These are phyloP conservation scores for Phymorhynchus buccinoides DNA, from an alignment of 1,140 invertebrate genomes.

Conservation along the genomic window DNA sequence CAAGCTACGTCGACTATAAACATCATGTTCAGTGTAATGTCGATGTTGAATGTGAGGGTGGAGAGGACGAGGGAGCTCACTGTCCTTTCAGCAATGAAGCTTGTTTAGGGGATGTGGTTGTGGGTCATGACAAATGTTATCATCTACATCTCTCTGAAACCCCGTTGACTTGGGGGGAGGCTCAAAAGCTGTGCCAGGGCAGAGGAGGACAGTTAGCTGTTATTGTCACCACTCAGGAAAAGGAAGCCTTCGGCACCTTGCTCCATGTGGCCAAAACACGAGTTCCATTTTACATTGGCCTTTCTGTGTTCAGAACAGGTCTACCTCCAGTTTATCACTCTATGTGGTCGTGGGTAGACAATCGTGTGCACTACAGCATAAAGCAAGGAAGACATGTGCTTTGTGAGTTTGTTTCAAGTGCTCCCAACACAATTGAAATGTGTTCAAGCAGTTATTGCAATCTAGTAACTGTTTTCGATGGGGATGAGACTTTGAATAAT, in stretches of 20 bases:
- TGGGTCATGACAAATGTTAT: constrained; percentile 10
- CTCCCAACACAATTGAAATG: neutral
- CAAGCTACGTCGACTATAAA: neutral
- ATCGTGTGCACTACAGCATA: neutral
- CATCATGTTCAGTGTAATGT: neutral
- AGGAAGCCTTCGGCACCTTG: neutral
- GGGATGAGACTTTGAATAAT: neutral
- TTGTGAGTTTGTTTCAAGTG: too few species aligned
- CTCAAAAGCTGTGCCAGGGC: neutral
- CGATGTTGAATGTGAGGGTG: neutral
- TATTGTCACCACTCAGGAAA: neutral
- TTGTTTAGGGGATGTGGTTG: constrained; percentile 12
- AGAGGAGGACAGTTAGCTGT: neutral
- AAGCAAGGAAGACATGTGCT: neutral
- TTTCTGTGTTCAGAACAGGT: neutral
- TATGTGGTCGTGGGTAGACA: neutral
- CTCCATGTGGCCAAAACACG: neutral
- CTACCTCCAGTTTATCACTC: neutral
- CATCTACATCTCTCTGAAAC: neutral
- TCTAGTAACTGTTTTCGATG: neutral
- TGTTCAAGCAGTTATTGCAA: neutral
- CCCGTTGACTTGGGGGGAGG: neutral
- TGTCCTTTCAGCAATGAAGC: constrained; percentile 23
- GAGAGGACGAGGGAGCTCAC: constrained; percentile 26
- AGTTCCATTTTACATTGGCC: neutral